phyloP scores from a whole-genome alignment of 1,140 invertebrate genomes.

The Anastatus disparis region DNA sequence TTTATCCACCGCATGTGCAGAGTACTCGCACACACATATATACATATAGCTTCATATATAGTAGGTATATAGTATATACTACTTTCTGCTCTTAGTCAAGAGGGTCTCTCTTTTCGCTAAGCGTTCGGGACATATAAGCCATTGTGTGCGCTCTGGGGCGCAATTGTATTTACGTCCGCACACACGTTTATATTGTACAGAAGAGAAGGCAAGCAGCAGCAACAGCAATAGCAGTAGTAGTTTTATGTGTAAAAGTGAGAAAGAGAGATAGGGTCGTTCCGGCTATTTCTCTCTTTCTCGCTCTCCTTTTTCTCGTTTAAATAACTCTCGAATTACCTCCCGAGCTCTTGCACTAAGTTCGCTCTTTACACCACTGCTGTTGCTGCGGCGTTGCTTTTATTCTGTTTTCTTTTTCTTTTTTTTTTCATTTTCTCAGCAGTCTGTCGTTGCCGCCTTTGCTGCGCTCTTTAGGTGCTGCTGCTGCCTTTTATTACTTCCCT shows the following conservation, averaged over 20 bases:
- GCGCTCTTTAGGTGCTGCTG: too few species aligned
- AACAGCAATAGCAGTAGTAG: too few species aligned
- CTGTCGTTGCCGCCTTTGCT: not conserved
- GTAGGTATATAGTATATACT: not conserved
- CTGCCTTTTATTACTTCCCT: slow-evolving; percentile 34
- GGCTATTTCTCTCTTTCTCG: slow-evolving; percentile 18
- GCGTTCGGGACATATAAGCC: slow-evolving; percentile 45
- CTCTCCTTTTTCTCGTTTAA: too few species aligned
- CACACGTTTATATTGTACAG: slow-evolving; percentile 39
- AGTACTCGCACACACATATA: too few species aligned
- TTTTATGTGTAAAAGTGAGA: slow-evolving; percentile 12
- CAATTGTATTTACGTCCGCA: slow-evolving; percentile 53
- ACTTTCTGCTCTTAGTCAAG: slow-evolving; percentile 43
- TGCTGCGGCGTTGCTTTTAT: not conserved
- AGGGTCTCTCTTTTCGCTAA: slow-evolving; percentile 44
- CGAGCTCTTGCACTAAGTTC: slow-evolving; percentile 6
- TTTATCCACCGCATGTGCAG: slow-evolving; percentile 11
- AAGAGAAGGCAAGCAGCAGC: not conserved
- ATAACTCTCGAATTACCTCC: slow-evolving; percentile 57
- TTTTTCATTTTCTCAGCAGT: not conserved
- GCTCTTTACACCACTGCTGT: not conserved
- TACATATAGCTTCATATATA: too few species aligned
- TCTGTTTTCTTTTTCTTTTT: slow-evolving; percentile 15
- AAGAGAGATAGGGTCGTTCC: slow-evolving; percentile 26
- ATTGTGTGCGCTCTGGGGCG: slow-evolving; percentile 47